Percentiles rank a stretch among this genome's conserved stretches.
phyloP scores from a whole-genome alignment of 2,888 invertebrate species.

The Diachrysia chrysitis region DNA sequence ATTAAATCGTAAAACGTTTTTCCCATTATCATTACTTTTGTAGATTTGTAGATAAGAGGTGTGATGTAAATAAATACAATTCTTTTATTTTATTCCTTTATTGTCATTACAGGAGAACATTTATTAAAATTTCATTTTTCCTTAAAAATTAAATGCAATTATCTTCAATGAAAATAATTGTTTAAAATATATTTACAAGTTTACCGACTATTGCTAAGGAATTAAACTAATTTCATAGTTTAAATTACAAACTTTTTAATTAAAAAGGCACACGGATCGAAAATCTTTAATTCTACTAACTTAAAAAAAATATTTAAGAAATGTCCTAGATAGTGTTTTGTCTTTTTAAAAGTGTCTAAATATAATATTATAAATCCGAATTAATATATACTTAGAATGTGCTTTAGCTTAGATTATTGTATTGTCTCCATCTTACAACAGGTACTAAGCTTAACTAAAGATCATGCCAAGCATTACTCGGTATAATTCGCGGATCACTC shows the following conservation, averaged over 20 bases:
- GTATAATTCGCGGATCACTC: not conserved
- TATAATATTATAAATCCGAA: not conserved
- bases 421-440: not conserved
- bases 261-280: constrained; percentile 79
- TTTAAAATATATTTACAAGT: constrained; percentile 84
- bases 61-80: constrained; percentile 30
- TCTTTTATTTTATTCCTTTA: constrained; percentile 84
- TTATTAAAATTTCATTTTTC: constrained; percentile 85
- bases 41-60: no score
- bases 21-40: no score
- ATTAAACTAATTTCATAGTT: constrained; percentile 75
- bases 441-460: not conserved
- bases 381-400: not conserved
- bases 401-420: not conserved
- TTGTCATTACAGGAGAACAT: constrained; percentile 87
- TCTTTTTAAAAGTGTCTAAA: not conserved
- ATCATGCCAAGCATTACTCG: not conserved
- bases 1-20: no score
- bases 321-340: not conserved
- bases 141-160: constrained; percentile 82
- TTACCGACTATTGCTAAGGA: constrained; percentile 66
- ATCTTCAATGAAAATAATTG: constrained; percentile 85
- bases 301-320: constrained; percentile 8
- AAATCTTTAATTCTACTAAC: constrained; percentile 44
- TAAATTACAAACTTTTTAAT: constrained; percentile 79